Percentiles rank a stretch among this genome's conserved stretches.
Evolutionary conservation across 1,140 invertebrate genomes (phyloP).

Genomic region (Euura saliciscinereae): DNA sequence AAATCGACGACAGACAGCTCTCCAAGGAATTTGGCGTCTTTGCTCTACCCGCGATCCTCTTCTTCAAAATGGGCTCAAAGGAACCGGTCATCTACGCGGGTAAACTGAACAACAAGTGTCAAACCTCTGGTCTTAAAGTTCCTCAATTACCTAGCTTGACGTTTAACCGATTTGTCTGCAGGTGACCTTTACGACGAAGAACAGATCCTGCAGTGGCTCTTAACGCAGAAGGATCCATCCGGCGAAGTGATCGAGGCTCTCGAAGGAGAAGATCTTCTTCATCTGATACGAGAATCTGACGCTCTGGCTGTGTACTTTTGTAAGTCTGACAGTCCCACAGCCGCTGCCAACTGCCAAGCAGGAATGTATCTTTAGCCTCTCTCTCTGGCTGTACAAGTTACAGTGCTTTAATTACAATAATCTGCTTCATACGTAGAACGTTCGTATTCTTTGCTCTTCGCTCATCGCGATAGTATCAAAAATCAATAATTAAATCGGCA

Average conservation of each 20-base stretch:
- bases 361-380: slow-evolving; percentile 40
- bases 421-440: not conserved
- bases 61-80: slow-evolving; percentile 86
- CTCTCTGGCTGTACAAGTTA: slow-evolving; percentile 2
- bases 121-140: not conserved
- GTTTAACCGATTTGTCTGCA: slow-evolving; percentile 40
- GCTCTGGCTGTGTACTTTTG: slow-evolving; percentile 92
- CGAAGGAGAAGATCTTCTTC: slow-evolving; percentile 81
- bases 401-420: not conserved
- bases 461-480: not conserved
- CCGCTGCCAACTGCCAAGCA: slow-evolving; percentile 29
- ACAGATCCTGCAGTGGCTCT: slow-evolving; percentile 85
- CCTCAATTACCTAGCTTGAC: not conserved
- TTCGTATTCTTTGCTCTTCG: slow-evolving; percentile 5
- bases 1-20: slow-evolving; percentile 86
- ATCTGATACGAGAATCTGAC: slow-evolving; percentile 81
- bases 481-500: not conserved
- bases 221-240: slow-evolving; percentile 89
- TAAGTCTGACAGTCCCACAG: slow-evolving; percentile 66
- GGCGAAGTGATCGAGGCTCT: slow-evolving; percentile 90
- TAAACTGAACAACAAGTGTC: slow-evolving; percentile 42
- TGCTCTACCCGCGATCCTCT: slow-evolving; percentile 86
- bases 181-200: slow-evolving; percentile 90
- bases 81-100: slow-evolving; percentile 94
- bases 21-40: slow-evolving; percentile 88